Conservation (phyloP, 2,797 vertebrate genomes). For the Ibycter americanus region DNA sequence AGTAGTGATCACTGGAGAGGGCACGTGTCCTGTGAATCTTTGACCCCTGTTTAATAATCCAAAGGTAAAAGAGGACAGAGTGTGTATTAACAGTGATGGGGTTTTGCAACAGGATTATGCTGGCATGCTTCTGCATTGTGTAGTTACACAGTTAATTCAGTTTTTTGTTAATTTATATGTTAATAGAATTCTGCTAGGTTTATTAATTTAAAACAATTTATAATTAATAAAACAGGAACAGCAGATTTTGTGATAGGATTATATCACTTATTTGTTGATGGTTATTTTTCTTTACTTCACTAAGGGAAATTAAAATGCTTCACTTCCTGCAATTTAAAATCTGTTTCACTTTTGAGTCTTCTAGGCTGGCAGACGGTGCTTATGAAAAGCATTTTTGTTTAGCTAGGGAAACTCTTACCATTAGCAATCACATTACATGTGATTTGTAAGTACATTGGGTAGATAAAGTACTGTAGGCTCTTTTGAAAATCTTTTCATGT, state of each 20-base stretch:
- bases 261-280: neutral
- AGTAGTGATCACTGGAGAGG: neutral
- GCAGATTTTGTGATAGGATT: neutral
- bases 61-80: neutral
- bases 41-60: neutral
- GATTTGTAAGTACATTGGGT: neutral
- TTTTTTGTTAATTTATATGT: neutral
- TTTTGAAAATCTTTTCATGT: neutral
- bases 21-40: neutral
- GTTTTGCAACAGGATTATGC: neutral
- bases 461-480: neutral
- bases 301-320: neutral
- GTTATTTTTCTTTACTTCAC: neutral
- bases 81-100: neutral
- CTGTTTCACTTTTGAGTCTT: neutral
- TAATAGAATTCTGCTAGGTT: neutral
- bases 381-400: neutral
- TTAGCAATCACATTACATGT: neutral
- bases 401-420: neutral
- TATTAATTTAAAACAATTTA: neutral
- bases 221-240: neutral
- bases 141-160: neutral
- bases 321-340: neutral
- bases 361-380: neutral
- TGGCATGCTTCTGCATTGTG: neutral